Evolutionary conservation across 2,888 invertebrate species (phyloP), one percentile per base, ranked within the genome.

Genomic region (Cataglyphis altisquamis): DNA sequence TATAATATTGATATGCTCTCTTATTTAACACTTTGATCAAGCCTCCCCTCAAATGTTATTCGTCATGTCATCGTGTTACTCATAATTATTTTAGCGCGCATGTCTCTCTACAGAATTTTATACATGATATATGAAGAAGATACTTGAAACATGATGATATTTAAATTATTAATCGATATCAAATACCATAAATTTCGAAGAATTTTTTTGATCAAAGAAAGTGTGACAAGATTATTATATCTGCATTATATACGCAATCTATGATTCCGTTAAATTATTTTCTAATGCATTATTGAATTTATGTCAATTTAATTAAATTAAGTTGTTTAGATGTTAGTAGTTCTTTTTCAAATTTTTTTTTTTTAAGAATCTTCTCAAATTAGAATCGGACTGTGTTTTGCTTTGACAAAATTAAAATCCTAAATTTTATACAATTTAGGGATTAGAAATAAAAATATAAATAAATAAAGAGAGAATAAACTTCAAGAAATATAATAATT

Each of bases 11-110:
- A 18, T 21, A 32, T 6, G 6, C 32, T 36, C 41, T 68, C 18
- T 41, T 68, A 66, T 25, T 48, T 39, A 52, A 75, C 18, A 36
- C 48, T 64, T 29, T 32, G 12, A 77, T 12, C 67, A 25, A 6
- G 5, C 15, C 36, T 25, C 15, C 3, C 18, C n/a, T 4, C 25
- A 41, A 41, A 9, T 21, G 25, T 67, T 5, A 36, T 66, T 45
- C 29, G 32, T 36, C 32, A 6, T 8, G 25, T 29, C 3, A 48
- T 72, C 25, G 25, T 6, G 2, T n/a, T 41, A 18, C 8, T 73
- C 4, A 8, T 2, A 4, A 1, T 18, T 15, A 55, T 10, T 21
- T 21, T 10, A 55, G 15, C 25, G 57, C 57, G 4, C 6, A 29
- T 15, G 29, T 25, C 25, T 12, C 10, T 25, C 1, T 25, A 60